Percentiles rank a stretch among this genome's conserved stretches.
phyloP scores from a whole-genome alignment of 2,797 vertebrate genomes.

The Acanthornis magna region DNA sequence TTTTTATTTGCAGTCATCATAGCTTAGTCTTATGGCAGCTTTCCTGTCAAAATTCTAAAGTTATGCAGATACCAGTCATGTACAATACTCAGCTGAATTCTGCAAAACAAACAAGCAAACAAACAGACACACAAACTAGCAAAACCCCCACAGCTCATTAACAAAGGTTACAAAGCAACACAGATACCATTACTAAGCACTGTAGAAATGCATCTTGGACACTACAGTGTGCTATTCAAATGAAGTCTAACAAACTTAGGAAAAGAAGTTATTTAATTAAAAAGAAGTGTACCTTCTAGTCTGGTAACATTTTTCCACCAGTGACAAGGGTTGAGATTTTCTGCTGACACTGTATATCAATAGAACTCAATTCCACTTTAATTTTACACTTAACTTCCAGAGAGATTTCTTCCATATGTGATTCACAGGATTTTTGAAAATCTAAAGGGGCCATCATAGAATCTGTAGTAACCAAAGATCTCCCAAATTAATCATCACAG shows the following conservation, averaged over 20 bases:
- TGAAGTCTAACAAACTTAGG: background rate
- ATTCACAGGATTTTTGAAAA: background rate
- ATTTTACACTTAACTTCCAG: background rate
- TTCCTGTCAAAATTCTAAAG: background rate
- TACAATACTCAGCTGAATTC: background rate
- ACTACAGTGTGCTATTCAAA: background rate
- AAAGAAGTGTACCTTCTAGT: background rate
- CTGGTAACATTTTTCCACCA: background rate
- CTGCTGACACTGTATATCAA: background rate
- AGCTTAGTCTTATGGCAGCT: background rate
- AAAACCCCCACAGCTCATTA: background rate
- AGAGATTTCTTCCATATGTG: background rate
- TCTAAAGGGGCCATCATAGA: background rate
- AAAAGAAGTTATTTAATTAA: background rate
- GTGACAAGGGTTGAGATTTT: background rate
- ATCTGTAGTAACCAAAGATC: background rate
- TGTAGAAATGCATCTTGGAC: background rate
- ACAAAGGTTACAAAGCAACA: background rate
- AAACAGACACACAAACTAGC: background rate
- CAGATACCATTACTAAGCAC: background rate
- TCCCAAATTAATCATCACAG: background rate
- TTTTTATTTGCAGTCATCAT: background rate
- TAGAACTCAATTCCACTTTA: background rate
- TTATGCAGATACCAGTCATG: background rate
- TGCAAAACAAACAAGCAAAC: background rate